A percentile compares a stretch with the other conserved stretches of the same genome.
These are phyloP conservation scores for Eristalis intricaria DNA, from an alignment of 2,888 invertebrate species.

Conservation along the genomic window DNA sequence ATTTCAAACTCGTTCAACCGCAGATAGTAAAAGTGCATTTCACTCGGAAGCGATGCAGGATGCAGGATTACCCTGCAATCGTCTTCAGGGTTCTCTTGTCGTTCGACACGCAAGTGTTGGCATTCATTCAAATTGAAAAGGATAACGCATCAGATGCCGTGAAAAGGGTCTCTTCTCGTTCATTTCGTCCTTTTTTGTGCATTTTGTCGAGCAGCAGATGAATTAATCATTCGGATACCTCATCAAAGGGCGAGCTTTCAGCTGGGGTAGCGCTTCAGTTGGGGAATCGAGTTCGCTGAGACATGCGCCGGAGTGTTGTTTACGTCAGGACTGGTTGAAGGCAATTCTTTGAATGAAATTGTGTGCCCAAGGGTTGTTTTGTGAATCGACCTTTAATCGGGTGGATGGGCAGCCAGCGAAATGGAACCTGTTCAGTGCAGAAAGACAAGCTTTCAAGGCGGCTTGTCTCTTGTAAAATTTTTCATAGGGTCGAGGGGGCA, in stretches of 20 bases:
- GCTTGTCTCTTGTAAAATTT: not conserved
- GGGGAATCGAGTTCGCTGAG: conserved; percentile 36
- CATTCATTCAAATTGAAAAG: not conserved
- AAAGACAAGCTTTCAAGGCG: not conserved
- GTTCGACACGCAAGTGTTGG: not conserved
- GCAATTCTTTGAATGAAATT: not conserved
- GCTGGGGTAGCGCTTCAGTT: not conserved
- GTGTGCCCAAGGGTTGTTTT: not conserved
- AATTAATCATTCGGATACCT: not conserved
- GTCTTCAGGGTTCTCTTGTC: not conserved
- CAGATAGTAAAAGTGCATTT: conserved; percentile 21
- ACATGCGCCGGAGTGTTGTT: conserved; percentile 40
- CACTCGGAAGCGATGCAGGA: conserved; percentile 12
- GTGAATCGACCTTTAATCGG: not conserved
- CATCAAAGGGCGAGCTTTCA: not conserved
- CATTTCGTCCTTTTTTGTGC: not conserved
- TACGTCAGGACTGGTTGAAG: not conserved
- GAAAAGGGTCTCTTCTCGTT: conserved; percentile 3
- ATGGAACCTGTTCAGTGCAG: not conserved
- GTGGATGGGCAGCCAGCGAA: no score
- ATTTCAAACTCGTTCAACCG: conserved; percentile 12
- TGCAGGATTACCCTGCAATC: not conserved
- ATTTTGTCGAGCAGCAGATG: not conserved
- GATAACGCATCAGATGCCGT: not conserved
- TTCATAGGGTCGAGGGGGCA: no score